Conservation (phyloP, 2,888 invertebrate genomes). For the Quadroppia sp. region DNA sequence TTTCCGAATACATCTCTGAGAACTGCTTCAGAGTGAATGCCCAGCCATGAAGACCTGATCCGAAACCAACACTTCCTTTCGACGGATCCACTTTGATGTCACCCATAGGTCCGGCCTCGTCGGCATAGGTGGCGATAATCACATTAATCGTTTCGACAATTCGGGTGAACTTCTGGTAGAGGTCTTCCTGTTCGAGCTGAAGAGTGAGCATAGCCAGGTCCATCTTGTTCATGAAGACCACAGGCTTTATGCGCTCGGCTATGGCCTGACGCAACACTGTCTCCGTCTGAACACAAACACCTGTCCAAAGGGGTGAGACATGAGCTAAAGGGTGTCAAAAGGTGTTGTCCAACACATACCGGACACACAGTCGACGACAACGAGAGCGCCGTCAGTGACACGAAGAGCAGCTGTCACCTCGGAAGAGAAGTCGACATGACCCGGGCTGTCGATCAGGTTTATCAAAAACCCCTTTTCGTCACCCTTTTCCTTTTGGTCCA, state of each 20-base stretch:
- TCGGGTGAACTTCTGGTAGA: conserved; percentile 95
- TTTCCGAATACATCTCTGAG: conserved; percentile 96
- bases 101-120: conserved; percentile 98
- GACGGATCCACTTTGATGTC: conserved; percentile 94
- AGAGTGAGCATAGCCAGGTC: conserved; percentile 97
- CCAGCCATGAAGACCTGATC: conserved; percentile 99
- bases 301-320: conserved; percentile 61
- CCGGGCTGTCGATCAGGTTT: conserved; percentile 99
- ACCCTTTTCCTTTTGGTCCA: conserved; percentile 79
- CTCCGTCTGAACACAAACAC: conserved; percentile 99
- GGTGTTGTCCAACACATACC: conserved; percentile 60
- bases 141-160: conserved; percentile 99
- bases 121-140: conserved; percentile 98
- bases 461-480: conserved; percentile 94
- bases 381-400: conserved; percentile 99
- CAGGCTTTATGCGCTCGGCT: conserved; percentile 98
- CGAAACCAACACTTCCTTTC: conserved; percentile 98
- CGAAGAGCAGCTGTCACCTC: conserved; percentile 99
- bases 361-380: conserved; percentile 99
- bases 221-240: conserved; percentile 99
- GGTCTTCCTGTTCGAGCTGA: conserved; percentile 90
- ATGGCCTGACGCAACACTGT: conserved; percentile 99
- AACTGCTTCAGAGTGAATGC: conserved; percentile 99
- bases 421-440: conserved; percentile 99
- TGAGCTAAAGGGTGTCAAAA: no score